Evolutionary conservation across 2,113 vertebrate species (phyloP).

Genomic region (Cochlearius cochlearius): DNA sequence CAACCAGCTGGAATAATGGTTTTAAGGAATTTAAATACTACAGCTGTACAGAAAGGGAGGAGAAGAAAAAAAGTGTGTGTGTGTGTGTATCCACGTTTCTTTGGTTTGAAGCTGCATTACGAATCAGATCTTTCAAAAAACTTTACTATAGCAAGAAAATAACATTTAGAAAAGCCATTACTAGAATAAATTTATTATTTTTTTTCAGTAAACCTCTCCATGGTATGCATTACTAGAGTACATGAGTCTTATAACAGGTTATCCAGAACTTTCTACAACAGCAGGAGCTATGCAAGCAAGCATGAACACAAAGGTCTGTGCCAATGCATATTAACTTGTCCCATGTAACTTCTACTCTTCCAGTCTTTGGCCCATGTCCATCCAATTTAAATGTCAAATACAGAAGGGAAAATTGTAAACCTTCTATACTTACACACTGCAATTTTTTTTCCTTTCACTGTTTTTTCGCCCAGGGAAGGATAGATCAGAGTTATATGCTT

Average conservation of each 20-base stretch:
- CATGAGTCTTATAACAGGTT: not conserved
- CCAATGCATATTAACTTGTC: conserved; percentile 17
- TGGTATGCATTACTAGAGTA: not conserved
- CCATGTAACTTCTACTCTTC: not conserved
- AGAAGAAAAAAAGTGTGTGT: not conserved
- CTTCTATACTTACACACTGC: not conserved
- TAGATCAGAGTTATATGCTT: not conserved
- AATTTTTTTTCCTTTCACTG: not conserved
- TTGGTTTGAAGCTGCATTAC: not conserved
- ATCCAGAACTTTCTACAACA: conserved; percentile 7
- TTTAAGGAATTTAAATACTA: not conserved
- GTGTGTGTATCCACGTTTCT: not conserved
- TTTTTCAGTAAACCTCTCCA: not conserved
- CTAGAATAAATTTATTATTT: not conserved
- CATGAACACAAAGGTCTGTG: not conserved
- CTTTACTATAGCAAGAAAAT: not conserved
- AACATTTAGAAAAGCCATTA: not conserved
- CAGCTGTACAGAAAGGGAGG: not conserved
- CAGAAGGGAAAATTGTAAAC: conserved; percentile 11
- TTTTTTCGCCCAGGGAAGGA: conserved; percentile 12
- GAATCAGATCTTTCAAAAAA: not conserved
- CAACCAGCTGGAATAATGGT: not conserved
- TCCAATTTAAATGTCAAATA: conserved; percentile 24
- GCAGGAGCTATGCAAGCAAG: conserved; percentile 8
- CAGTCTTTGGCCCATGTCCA: conserved; percentile 10